phyloP scores from a whole-genome alignment of 2,113 vertebrate species.

The Melozone crissalis region DNA sequence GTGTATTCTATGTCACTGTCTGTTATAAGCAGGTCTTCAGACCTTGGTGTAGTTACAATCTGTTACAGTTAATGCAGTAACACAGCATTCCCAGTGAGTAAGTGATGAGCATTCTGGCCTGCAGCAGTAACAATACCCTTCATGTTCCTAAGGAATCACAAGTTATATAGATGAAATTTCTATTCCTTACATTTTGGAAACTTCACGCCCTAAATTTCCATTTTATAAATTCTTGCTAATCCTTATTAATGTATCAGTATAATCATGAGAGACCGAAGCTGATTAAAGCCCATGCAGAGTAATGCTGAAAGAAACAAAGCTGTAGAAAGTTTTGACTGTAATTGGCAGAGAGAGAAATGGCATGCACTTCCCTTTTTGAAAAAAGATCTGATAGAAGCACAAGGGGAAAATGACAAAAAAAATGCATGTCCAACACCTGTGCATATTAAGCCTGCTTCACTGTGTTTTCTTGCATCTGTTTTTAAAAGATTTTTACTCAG shows the following conservation, averaged over 20 bases:
- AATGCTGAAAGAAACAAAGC: neutral
- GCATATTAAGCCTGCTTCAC: neutral
- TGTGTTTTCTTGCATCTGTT: neutral
- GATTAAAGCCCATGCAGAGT: neutral
- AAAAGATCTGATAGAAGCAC: neutral
- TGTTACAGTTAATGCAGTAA: slow-evolving; percentile 15
- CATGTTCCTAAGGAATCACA: neutral
- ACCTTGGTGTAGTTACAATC: neutral
- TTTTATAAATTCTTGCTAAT: neutral
- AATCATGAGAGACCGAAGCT: neutral
- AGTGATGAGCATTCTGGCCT: slow-evolving; percentile 2
- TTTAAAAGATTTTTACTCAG: neutral
- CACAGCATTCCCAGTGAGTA: neutral
- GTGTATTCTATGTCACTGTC: neutral
- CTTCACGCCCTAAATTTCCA: neutral
- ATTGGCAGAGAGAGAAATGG: neutral
- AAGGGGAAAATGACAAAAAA: neutral
- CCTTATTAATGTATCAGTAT: neutral
- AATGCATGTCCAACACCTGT: neutral
- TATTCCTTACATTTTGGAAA: neutral
- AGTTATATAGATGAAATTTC: neutral
- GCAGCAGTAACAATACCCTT: slow-evolving; percentile 12
- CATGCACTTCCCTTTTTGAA: neutral
- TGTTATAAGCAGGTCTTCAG: neutral
- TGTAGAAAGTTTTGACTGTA: neutral